Conservation (phyloP, 2,888 invertebrate species). For the Automeris io region DNA sequence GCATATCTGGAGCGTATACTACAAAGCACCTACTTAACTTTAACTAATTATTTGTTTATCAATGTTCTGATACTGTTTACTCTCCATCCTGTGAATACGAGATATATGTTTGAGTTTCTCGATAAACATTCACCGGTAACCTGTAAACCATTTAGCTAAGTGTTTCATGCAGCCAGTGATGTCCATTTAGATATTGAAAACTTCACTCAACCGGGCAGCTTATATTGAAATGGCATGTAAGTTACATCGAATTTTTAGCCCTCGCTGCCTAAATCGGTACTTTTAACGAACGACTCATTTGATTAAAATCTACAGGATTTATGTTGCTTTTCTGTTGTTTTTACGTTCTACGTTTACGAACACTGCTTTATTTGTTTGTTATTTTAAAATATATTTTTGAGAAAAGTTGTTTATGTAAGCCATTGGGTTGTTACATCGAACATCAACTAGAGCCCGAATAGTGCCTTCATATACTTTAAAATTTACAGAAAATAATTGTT, state of each 20-base stretch:
- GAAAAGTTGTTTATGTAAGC: no score
- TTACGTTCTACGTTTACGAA: no score
- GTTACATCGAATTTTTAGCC: constrained; percentile 12
- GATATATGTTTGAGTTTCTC: constrained; percentile 13
- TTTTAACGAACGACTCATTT: constrained; percentile 8
- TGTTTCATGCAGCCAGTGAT: constrained; percentile 47
- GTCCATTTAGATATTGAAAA: constrained; percentile 61
- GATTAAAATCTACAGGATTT: not conserved
- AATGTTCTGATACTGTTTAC: not conserved
- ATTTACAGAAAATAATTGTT: no score
- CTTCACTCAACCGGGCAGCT: constrained; percentile 31
- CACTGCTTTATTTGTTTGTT: no score
- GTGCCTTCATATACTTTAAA: no score
- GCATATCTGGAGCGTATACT: no score
- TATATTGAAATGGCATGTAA: constrained; percentile 21
- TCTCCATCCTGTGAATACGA: not conserved
- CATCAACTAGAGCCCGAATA: no score
- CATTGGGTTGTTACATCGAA: no score
- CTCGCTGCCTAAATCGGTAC: constrained; percentile 19
- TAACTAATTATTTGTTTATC: no score
- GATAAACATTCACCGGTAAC: constrained; percentile 36
- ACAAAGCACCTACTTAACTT: no score
- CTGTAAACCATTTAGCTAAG: constrained; percentile 58
- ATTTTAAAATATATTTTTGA: no score
- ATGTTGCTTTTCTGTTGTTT: no score